These are phyloP conservation scores for Dexiosoma caninum DNA, from an alignment of 2,888 invertebrate genomes.

Conservation along the genomic window DNA sequence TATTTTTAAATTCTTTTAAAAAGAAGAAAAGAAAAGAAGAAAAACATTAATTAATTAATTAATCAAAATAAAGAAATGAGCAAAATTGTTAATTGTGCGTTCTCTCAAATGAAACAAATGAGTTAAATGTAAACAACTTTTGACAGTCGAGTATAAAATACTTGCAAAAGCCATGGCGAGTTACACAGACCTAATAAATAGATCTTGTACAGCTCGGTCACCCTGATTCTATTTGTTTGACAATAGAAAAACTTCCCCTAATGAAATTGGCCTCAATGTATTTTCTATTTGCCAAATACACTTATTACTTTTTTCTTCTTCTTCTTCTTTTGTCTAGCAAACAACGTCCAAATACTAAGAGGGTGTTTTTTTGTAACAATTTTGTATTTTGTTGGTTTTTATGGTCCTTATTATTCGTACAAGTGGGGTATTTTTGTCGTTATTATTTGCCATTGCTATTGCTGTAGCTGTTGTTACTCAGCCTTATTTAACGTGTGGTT, in stretches of 20 bases:
- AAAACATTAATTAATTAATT: too few species aligned
- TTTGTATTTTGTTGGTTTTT: slow-evolving; percentile 53
- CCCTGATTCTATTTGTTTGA: too few species aligned
- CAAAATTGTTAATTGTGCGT: too few species aligned
- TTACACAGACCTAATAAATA: too few species aligned
- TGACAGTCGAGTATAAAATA: too few species aligned
- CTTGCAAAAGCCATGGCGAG: too few species aligned
- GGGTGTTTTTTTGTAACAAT: slow-evolving; percentile 62
- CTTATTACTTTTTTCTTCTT: neutral
- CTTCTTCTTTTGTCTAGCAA: neutral
- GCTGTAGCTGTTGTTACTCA: neutral
- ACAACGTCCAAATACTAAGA: slow-evolving; percentile 49
- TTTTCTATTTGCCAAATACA: neutral
- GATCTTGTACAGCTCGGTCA: too few species aligned
- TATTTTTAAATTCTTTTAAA: too few species aligned
- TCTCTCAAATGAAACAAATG: too few species aligned
- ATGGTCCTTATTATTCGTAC: slow-evolving; percentile 59
- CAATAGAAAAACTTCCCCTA: neutral
- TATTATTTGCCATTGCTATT: slow-evolving; percentile 14
- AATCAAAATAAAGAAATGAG: too few species aligned
- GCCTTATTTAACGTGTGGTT: slow-evolving; percentile 51
- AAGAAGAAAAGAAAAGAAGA: too few species aligned
- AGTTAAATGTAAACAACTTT: too few species aligned
- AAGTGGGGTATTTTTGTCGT: slow-evolving; percentile 56
- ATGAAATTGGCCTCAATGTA: neutral